These are phyloP conservation scores for Nowickia ferox DNA, from an alignment of 2,888 invertebrate species.

Conservation along the genomic window DNA sequence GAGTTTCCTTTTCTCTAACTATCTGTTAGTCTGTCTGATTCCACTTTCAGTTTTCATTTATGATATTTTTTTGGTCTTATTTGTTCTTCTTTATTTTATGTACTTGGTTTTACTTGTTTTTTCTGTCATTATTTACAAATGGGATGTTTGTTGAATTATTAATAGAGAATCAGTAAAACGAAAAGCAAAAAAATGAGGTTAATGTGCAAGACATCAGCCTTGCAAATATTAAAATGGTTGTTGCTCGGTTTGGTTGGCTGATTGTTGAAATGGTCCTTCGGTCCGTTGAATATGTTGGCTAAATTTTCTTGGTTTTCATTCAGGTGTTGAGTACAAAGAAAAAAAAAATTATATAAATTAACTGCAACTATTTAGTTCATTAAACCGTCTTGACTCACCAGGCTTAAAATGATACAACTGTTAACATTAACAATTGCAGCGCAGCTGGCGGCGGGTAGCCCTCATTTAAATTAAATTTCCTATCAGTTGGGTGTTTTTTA, in stretches of 20 bases:
- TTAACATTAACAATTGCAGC: conserved; percentile 30
- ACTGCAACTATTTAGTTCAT: conserved; percentile 62
- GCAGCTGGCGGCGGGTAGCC: not conserved
- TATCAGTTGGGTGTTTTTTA: conserved; percentile 14
- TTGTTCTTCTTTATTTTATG: conserved; percentile 23
- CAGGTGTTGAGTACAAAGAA: conserved; percentile 45
- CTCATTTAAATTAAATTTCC: not conserved
- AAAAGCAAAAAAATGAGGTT: conserved; percentile 59
- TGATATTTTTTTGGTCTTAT: not conserved
- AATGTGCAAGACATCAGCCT: conserved; percentile 62
- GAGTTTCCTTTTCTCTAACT: not conserved
- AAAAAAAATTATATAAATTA: conserved; percentile 7
- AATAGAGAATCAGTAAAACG: conserved; percentile 21
- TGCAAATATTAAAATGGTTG: conserved; percentile 59
- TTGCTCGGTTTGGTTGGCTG: conserved; percentile 29
- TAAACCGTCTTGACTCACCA: conserved; percentile 62
- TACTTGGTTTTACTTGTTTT: conserved; percentile 1
- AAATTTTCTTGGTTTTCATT: conserved; percentile 20
- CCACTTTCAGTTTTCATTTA: conserved; percentile 9
- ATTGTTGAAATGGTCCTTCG: conserved; percentile 42
- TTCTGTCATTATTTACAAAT: conserved; percentile 30
- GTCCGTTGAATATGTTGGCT: conserved; percentile 29
- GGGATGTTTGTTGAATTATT: conserved; percentile 57
- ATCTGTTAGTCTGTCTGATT: conserved; percentile 6
- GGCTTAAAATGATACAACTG: conserved; percentile 48